Percentiles rank a stretch among this genome's conserved stretches.
These are phyloP conservation scores for Brachionus sp. DNA, from an alignment of 1,140 invertebrate genomes.

Conservation along the genomic window DNA sequence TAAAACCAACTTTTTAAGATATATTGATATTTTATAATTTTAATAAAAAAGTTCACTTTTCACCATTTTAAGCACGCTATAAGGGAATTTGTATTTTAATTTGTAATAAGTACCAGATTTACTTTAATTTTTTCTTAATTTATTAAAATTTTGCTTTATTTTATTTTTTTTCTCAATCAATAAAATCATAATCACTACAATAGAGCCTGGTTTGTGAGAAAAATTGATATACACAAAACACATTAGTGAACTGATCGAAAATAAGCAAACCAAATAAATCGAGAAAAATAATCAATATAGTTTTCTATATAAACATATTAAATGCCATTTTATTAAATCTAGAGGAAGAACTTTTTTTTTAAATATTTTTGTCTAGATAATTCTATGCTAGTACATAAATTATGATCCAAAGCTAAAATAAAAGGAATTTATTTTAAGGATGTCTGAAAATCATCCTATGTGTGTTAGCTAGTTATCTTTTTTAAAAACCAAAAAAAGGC, in stretches of 20 bases:
- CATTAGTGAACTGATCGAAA: not conserved
- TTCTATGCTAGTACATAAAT: constrained; percentile 16
- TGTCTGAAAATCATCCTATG: not conserved
- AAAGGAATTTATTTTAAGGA: not conserved
- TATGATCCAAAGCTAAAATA: not conserved
- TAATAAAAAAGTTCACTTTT: not conserved
- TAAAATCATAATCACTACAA: not conserved
- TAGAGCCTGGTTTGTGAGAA: not conserved
- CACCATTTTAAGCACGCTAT: not conserved
- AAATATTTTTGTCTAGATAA: not conserved
- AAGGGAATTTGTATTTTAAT: not conserved
- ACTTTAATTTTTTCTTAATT: not conserved
- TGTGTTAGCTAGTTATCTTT: not conserved
- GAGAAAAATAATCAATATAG: not conserved
- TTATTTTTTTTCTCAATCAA: not conserved
- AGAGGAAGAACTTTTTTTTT: not conserved
- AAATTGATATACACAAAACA: not conserved
- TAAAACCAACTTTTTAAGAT: not conserved
- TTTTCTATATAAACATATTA: not conserved
- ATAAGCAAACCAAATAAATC: not conserved
- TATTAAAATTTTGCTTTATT: not conserved
- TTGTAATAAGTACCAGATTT: not conserved
- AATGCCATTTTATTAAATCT: not conserved
- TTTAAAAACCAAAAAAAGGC: not conserved
- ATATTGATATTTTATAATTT: not conserved